A percentile compares a stretch with the other conserved stretches of the same genome.
Conservation (phyloP, 2,797 vertebrate species). For the Adrianichthys oophorus region DNA sequence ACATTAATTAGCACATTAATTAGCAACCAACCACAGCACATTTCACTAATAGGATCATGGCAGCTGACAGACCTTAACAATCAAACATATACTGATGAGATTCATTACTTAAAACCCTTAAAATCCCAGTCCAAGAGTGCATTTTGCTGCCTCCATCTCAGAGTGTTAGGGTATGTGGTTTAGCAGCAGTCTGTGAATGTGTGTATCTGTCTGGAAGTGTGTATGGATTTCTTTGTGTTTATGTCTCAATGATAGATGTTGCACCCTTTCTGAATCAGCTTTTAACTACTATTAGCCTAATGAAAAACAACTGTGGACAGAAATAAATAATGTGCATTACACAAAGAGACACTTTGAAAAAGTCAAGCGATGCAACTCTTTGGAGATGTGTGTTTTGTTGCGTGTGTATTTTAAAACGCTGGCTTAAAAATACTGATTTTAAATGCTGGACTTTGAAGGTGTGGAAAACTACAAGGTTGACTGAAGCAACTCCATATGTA, state of each 20-base stretch:
- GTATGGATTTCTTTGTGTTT: conserved; percentile 53
- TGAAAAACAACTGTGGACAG: conserved; percentile 65
- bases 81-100: conserved; percentile 63
- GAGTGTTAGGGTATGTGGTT: conserved; percentile 3
- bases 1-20: conserved; percentile 53
- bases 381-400: conserved; percentile 11
- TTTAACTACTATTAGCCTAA: conserved; percentile 71
- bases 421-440: too few relatives aligned
- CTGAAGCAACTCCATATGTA: neutral
- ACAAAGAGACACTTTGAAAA: conserved; percentile 23
- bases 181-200: conserved; percentile 18
- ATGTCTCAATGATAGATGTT: conserved; percentile 59
- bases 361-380: conserved; percentile 23
- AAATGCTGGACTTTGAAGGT: too few relatives aligned
- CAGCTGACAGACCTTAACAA: conserved; percentile 63
- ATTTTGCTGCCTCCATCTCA: conserved; percentile 13
- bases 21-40: conserved; percentile 57
- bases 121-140: conserved; percentile 36
- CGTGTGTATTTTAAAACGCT: too few relatives aligned
- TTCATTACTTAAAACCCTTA: conserved; percentile 59
- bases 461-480: conserved; percentile 1
- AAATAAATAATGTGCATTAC: conserved; percentile 56
- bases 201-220: conserved; percentile 31
- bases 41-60: conserved; percentile 69
- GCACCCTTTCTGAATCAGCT: conserved; percentile 63